Evolutionary conservation across 2,888 invertebrate species (phyloP).

Genomic region (Drosophila anomalata): DNA sequence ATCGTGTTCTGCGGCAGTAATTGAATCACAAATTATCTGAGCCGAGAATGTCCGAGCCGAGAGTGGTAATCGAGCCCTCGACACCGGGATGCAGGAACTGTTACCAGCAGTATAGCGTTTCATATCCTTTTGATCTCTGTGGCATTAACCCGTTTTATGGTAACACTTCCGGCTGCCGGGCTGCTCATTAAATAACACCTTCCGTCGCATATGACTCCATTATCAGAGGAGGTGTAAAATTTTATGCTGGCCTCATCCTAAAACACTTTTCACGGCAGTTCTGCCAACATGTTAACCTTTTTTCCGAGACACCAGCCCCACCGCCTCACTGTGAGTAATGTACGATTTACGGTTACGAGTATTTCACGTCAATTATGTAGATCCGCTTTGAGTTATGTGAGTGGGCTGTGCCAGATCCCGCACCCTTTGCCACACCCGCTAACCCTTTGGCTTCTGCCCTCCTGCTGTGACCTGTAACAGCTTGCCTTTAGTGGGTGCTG

Average conservation of each 20-base stretch:
- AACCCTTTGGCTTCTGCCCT: slow-evolving; percentile 13
- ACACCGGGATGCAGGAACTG: neutral
- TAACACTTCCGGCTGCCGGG: slow-evolving; percentile 10
- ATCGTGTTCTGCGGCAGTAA: slow-evolving; percentile 12
- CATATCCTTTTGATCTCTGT: slow-evolving; percentile 17
- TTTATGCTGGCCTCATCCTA: slow-evolving; percentile 49
- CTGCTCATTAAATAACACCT: slow-evolving; percentile 32
- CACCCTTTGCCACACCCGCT: neutral
- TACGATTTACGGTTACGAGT: slow-evolving; percentile 61
- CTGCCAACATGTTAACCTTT: slow-evolving; percentile 57
- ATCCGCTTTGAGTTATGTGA: slow-evolving; percentile 74
- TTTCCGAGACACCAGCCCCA: slow-evolving; percentile 16
- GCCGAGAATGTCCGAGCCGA: neutral
- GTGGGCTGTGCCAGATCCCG: slow-evolving; percentile 34
- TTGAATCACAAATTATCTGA: slow-evolving; percentile 18
- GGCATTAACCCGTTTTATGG: slow-evolving; percentile 10
- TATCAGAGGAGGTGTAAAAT: slow-evolving; percentile 45
- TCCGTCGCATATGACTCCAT: slow-evolving; percentile 30
- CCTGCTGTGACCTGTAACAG: slow-evolving; percentile 46
- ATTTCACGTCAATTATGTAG: slow-evolving; percentile 73
- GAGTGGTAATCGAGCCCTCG: slow-evolving; percentile 4
- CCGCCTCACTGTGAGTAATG: slow-evolving; percentile 46
- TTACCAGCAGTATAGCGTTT: neutral
- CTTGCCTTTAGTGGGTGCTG: slow-evolving; percentile 38
- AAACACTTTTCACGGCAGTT: slow-evolving; percentile 58